Percentiles rank a stretch among this genome's conserved stretches.
Evolutionary conservation across 2,113 vertebrate genomes (phyloP).

Genomic region (Candoia aspera): DNA sequence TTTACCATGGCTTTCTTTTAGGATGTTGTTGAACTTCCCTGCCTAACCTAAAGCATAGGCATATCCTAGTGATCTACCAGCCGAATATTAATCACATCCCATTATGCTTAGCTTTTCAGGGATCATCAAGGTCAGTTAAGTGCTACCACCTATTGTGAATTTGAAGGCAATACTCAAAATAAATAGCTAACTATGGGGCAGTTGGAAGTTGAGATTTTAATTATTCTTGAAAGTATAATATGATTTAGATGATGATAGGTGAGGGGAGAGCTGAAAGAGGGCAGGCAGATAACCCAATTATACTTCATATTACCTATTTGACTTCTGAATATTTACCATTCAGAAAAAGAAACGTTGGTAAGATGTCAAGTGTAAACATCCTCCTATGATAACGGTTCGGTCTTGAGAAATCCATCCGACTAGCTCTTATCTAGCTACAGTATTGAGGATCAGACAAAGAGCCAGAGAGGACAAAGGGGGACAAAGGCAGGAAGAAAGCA

Average conservation of each 20-base stretch:
- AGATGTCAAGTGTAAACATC: not conserved
- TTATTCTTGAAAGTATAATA: not conserved
- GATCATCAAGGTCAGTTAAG: not conserved
- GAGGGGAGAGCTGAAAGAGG: not conserved
- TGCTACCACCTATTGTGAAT: not conserved
- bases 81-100: not conserved
- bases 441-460: not conserved
- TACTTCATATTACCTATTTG: not conserved
- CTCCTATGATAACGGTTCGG: not conserved
- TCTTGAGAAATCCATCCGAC: not conserved
- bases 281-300: not conserved
- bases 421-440: not conserved
- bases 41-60: not conserved
- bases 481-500: not conserved
- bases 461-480: not conserved
- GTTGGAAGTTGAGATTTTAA: not conserved
- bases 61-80: not conserved
- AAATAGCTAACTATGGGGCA: not conserved
- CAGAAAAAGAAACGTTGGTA: not conserved
- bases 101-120: not conserved
- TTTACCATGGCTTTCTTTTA: not conserved
- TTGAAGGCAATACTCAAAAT: not conserved
- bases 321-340: not conserved
- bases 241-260: not conserved
- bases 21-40: not conserved